A percentile compares a stretch with the other conserved stretches of the same genome.
These are phyloP conservation scores for Pandemis corylana DNA, from an alignment of 2,888 invertebrate species.

Conservation along the genomic window DNA sequence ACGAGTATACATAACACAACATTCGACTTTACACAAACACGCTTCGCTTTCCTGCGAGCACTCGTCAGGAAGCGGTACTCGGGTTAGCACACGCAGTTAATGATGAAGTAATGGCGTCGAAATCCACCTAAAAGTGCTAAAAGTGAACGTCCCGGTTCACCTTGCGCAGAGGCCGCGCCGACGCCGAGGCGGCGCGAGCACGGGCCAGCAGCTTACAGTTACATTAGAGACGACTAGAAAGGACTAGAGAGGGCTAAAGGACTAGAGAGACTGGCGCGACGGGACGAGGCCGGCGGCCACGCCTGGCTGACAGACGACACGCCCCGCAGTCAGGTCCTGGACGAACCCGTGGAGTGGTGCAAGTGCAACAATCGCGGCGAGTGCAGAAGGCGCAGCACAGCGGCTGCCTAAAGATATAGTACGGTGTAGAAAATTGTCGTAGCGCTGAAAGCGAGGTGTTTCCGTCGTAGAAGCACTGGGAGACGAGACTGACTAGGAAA, in stretches of 20 bases:
- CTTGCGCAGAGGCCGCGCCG: constrained; percentile 23
- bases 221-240: constrained; percentile 14
- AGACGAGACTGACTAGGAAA: background rate
- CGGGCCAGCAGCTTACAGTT: background rate
- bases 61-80: constrained; percentile 1
- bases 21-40: background rate
- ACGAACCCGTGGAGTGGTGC: too few species aligned
- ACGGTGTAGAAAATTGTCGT: too few species aligned
- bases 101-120: constrained; percentile 34
- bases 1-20: background rate
- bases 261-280: background rate
- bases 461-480: background rate
- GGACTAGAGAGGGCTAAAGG: constrained; percentile 5
- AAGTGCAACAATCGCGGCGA: too few species aligned
- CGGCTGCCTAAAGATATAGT: too few species aligned
- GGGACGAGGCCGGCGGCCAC: background rate
- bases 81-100: constrained; percentile 12
- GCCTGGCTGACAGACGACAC: too few species aligned
- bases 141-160: constrained; percentile 38
- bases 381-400: too few species aligned
- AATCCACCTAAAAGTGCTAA: constrained; percentile 26
- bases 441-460: too few species aligned
- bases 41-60: constrained; percentile 18
- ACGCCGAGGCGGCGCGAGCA: background rate
- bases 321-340: too few species aligned